phyloP scores from a whole-genome alignment of 1,140 invertebrate genomes.

The Drosophila mauritiana region DNA sequence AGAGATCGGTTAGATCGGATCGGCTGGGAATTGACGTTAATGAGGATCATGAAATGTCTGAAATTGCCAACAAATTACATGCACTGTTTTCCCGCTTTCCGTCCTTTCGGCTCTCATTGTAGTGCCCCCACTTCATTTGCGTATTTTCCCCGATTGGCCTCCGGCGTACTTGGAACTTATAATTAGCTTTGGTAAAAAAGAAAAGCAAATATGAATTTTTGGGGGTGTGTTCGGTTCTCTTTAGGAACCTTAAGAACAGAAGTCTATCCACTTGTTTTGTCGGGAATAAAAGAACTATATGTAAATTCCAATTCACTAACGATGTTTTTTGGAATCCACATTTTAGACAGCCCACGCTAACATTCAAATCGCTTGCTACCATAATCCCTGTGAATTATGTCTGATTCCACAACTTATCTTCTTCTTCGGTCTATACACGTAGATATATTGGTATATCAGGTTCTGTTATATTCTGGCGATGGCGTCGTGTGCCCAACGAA shows the following conservation, averaged over 20 bases:
- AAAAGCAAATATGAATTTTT: constrained; percentile 5
- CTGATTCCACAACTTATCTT: constrained; percentile 18
- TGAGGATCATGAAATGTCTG: constrained; percentile 69
- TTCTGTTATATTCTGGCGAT: constrained; percentile 26
- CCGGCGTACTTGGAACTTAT: constrained; percentile 42
- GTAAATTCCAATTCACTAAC: not conserved
- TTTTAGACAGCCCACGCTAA: constrained; percentile 7
- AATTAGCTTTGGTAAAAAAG: constrained; percentile 34
- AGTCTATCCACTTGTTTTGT: not conserved
- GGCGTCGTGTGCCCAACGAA: constrained; percentile 60
- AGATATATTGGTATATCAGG: constrained; percentile 2
- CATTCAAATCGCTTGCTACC: not conserved
- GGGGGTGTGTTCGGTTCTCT: constrained; percentile 43
- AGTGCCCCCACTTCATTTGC: not conserved
- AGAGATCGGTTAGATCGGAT: constrained; percentile 38
- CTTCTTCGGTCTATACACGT: constrained; percentile 1
- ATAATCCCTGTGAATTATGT: constrained; percentile 41
- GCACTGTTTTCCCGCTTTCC: constrained; percentile 14
- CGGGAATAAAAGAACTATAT: not conserved
- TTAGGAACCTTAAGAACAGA: constrained; percentile 4
- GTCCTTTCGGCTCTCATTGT: not conserved
- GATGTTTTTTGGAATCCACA: constrained; percentile 8
- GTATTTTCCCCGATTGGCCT: constrained; percentile 29
- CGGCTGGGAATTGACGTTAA: constrained; percentile 73
- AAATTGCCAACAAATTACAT: constrained; percentile 61